Conservation (phyloP, 2,797 vertebrate genomes). For the Rhinichthys osculus region DNA sequence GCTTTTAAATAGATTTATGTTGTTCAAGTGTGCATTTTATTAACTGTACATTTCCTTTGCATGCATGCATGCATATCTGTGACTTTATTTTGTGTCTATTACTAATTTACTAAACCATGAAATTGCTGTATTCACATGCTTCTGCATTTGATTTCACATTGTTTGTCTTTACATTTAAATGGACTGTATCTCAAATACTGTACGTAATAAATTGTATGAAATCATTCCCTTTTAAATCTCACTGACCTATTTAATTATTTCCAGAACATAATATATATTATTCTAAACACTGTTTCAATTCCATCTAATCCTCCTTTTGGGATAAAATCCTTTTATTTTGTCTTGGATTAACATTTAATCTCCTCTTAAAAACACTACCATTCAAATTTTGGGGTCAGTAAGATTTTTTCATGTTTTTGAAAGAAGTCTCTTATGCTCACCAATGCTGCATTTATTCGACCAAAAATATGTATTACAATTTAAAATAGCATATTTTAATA, state of each 20-base stretch:
- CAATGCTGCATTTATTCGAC: background rate
- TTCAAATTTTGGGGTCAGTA: constrained; percentile 6
- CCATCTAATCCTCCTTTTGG: background rate
- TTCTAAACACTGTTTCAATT: constrained; percentile 4
- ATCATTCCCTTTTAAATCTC: constrained; percentile 5
- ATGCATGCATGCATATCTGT: constrained; percentile 65
- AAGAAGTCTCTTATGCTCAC: background rate
- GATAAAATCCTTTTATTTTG: background rate
- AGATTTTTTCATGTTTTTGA: background rate
- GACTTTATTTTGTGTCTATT: constrained; percentile 67
- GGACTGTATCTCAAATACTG: constrained; percentile 65
- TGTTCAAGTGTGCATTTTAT: constrained; percentile 23
- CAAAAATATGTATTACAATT: no score
- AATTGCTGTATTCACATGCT: constrained; percentile 7
- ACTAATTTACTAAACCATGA: constrained; percentile 59
- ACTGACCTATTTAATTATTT: constrained; percentile 6
- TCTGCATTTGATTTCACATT: constrained; percentile 62
- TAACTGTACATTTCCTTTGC: constrained; percentile 34
- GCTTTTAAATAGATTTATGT: constrained; percentile 25
- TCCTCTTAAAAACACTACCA: background rate
- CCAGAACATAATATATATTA: background rate
- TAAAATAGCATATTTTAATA: no score
- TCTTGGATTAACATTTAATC: constrained; percentile 19
- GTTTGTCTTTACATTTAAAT: constrained; percentile 58
- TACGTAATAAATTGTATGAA: constrained; percentile 69